A percentile compares a stretch with the other conserved stretches of the same genome.
phyloP scores from a whole-genome alignment of 2,888 invertebrate species.

The Nemapogon koenigi region DNA sequence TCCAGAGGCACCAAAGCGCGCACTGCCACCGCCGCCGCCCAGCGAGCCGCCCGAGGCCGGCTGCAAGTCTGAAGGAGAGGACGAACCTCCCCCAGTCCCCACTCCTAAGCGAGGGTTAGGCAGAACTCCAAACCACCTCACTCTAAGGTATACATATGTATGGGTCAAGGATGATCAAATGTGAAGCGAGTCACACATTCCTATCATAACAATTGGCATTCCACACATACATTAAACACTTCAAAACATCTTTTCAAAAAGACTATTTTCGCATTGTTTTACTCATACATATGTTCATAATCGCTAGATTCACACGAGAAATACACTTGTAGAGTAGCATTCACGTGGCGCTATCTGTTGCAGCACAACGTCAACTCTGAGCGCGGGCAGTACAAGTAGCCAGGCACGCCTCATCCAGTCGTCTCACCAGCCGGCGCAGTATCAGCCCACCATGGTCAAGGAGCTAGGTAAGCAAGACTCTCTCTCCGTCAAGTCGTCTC shows the following conservation, averaged over 20 bases:
- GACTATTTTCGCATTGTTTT: slow-evolving; percentile 30
- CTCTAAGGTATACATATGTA: slow-evolving; percentile 72
- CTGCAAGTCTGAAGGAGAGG: slow-evolving; percentile 88
- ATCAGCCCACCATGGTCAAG: slow-evolving; percentile 87
- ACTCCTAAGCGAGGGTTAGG: slow-evolving; percentile 75
- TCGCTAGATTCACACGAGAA: no score
- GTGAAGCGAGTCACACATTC: slow-evolving; percentile 11
- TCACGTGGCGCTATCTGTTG: no score
- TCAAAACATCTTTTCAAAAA: slow-evolving; percentile 10
- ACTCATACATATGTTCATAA: slow-evolving; percentile 47
- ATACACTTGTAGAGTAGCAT: no score
- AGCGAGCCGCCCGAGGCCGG: slow-evolving; percentile 68
- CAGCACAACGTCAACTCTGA: slow-evolving; percentile 93
- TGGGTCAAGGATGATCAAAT: slow-evolving; percentile 26
- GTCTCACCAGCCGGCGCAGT: slow-evolving; percentile 91
- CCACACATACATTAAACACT: slow-evolving; percentile 2
- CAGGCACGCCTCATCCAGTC: slow-evolving; percentile 93
- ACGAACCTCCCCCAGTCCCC: slow-evolving; percentile 74
- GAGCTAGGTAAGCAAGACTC: slow-evolving; percentile 83
- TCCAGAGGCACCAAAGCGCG: slow-evolving; percentile 23
- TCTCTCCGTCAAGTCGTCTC: slow-evolving; percentile 59
- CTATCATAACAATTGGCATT: slow-evolving; percentile 22
- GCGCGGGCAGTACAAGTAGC: slow-evolving; percentile 92
- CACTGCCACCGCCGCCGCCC: slow-evolving; percentile 44
- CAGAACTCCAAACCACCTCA: slow-evolving; percentile 92